A percentile compares a stretch with the other conserved stretches of the same genome.
Evolutionary conservation across 2,113 vertebrate species (phyloP).

Genomic region (Muntiacus muntjak): DNA sequence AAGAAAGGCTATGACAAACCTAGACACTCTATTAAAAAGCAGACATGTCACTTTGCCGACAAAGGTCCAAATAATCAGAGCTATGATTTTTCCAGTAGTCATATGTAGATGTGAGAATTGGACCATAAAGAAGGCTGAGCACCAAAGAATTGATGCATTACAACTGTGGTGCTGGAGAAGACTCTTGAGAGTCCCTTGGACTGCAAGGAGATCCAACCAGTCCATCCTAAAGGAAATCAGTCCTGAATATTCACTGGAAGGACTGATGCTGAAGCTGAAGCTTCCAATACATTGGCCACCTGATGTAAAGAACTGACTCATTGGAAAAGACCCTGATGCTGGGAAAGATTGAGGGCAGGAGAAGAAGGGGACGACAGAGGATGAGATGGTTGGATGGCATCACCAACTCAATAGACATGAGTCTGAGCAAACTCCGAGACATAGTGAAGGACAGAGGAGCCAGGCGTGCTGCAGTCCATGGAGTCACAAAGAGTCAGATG

Average conservation of each 20-base stretch:
- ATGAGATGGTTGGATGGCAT: background rate
- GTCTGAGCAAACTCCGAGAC: background rate
- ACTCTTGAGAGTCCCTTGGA: background rate
- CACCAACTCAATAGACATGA: background rate
- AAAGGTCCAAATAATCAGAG: background rate
- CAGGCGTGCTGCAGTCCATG: background rate
- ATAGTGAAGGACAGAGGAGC: background rate
- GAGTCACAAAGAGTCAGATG: background rate
- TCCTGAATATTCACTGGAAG: background rate
- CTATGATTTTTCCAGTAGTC: background rate
- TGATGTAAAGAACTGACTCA: background rate
- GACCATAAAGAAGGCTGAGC: background rate
- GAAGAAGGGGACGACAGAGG: background rate
- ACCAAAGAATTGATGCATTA: background rate
- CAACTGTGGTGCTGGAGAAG: background rate
- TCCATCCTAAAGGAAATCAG: background rate
- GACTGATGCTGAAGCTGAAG: background rate
- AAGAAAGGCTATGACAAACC: background rate
- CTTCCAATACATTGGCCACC: background rate
- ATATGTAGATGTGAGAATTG: background rate
- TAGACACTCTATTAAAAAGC: background rate
- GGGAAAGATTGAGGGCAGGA: background rate
- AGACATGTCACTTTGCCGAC: background rate
- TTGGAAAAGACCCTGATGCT: background rate
- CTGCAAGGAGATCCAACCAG: background rate